Evolutionary conservation across 2,797 vertebrate genomes (phyloP).

Genomic region (Muscicapa striata): DNA sequence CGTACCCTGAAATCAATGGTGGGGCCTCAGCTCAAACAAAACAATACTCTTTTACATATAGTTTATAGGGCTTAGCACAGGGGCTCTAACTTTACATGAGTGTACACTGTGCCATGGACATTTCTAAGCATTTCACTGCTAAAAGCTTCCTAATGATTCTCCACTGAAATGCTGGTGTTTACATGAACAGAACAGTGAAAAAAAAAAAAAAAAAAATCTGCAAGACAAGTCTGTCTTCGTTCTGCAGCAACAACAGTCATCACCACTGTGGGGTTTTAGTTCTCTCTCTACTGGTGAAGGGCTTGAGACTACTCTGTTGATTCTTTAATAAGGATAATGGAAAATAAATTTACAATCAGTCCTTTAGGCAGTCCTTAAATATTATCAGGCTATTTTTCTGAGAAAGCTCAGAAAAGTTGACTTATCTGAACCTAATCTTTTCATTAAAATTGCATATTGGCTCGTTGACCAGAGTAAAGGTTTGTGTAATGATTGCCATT

Average conservation of each 20-base stretch:
- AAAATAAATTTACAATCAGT: background rate
- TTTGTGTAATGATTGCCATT: background rate
- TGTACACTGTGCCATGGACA: background rate
- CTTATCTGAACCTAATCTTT: background rate
- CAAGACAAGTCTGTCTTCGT: background rate
- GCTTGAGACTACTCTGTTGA: background rate
- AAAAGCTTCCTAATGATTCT: background rate
- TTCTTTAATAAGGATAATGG: background rate
- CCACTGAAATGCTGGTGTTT: background rate
- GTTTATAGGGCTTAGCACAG: conserved; percentile 8
- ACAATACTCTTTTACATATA: background rate
- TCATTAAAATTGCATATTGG: background rate
- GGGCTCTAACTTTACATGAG: background rate
- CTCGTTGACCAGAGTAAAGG: background rate
- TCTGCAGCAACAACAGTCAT: background rate
- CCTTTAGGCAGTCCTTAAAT: background rate
- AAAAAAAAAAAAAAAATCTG: background rate
- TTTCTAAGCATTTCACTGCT: background rate
- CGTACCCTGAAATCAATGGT: background rate
- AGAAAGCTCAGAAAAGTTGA: background rate
- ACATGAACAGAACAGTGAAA: background rate
- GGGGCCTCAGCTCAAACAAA: conserved; percentile 15
- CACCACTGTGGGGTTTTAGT: background rate
- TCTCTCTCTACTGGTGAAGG: background rate
- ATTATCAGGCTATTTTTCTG: background rate